Percentiles rank a stretch among this genome's conserved stretches.
These are phyloP conservation scores for Echeneis naucrates DNA, from an alignment of 2,797 vertebrate species.

Conservation along the genomic window DNA sequence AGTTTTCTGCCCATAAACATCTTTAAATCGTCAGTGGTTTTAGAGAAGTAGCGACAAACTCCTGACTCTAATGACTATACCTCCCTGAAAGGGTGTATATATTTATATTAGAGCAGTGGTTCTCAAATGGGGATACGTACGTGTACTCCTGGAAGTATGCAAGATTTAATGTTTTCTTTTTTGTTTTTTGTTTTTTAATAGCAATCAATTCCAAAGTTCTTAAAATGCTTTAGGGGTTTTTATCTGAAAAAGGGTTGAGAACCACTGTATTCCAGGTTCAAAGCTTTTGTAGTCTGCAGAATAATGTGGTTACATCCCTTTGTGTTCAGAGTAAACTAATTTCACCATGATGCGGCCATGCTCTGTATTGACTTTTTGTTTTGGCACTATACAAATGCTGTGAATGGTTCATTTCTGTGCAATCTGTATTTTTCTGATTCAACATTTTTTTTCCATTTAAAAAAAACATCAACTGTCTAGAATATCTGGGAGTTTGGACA, in stretches of 20 bases:
- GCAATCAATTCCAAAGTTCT: too few species aligned
- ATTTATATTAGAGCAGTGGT: too few species aligned
- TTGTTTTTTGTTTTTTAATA: too few species aligned
- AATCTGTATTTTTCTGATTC: too few species aligned
- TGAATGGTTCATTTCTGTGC: neutral
- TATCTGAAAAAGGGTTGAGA: too few species aligned
- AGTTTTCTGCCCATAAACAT: neutral
- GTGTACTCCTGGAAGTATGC: too few species aligned
- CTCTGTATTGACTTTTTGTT: neutral
- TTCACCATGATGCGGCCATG: neutral
- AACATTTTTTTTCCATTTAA: neutral
- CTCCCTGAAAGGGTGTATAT: neutral
- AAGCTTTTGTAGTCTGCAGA: neutral
- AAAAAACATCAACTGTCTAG: neutral
- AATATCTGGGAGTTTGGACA: neutral
- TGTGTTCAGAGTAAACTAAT: neutral
- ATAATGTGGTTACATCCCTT: neutral
- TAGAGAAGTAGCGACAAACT: neutral
- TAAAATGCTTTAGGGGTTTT: too few species aligned
- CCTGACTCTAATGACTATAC: neutral
- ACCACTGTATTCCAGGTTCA: too few species aligned
- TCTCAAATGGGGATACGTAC: too few species aligned
- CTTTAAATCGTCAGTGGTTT: neutral
- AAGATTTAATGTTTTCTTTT: too few species aligned
- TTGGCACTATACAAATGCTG: neutral